Conservation (phyloP, 1,140 invertebrate species). For the Procambarus clarkii region DNA sequence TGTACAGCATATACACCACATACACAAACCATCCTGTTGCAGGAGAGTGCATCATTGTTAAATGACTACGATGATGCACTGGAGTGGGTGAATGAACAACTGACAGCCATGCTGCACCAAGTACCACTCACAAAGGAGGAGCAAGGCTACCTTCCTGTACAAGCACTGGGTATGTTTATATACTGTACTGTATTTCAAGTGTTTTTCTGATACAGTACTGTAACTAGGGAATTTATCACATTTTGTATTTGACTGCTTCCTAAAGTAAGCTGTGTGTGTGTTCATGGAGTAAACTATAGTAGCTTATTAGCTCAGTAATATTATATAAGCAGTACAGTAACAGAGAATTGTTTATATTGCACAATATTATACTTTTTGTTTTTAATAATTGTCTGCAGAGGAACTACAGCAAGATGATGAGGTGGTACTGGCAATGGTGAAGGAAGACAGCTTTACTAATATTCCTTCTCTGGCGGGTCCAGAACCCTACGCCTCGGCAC, state of each 20-base stretch:
- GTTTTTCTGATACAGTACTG: no score
- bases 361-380: background rate
- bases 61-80: conserved; percentile 45
- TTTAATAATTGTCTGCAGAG: background rate
- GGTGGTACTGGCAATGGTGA: conserved; percentile 23
- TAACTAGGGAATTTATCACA: no score
- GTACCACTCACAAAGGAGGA: conserved; percentile 15
- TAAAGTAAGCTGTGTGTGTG: no score
- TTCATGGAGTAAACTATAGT: no score
- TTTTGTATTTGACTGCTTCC: no score
- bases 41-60: conserved; percentile 19
- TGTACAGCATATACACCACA: background rate
- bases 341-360: background rate
- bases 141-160: conserved; percentile 35
- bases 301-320: no score
- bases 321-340: no score
- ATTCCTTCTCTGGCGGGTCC: background rate
- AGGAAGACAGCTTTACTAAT: background rate
- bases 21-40: background rate
- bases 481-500: background rate
- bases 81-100: conserved; percentile 43
- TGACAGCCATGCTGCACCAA: conserved; percentile 16
- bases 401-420: conserved; percentile 48
- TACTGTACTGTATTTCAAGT: no score
- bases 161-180: conserved; percentile 20